Evolutionary conservation across 2,888 invertebrate species (phyloP).

Genomic region (Suillia variegata): DNA sequence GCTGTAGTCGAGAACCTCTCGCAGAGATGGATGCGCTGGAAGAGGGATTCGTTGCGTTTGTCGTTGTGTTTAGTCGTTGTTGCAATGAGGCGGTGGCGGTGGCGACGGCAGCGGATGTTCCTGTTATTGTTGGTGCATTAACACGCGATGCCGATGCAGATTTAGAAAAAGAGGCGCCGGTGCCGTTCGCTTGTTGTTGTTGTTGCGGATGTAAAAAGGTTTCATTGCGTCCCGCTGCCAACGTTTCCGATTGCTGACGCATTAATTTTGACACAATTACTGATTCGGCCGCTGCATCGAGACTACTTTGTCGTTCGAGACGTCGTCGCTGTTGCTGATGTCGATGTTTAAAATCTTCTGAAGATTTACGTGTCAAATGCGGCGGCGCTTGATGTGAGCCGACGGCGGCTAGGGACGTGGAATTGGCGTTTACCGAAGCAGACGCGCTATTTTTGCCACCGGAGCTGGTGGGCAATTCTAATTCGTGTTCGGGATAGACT

Average conservation of each 20-base stretch:
- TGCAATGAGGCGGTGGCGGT: no score
- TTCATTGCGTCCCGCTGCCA: slow-evolving; percentile 35
- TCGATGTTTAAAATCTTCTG: slow-evolving; percentile 49
- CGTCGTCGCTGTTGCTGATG: slow-evolving; percentile 43
- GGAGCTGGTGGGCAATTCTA: slow-evolving; percentile 25
- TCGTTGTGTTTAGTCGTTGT: slow-evolving; percentile 19
- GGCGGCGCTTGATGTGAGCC: slow-evolving; percentile 24
- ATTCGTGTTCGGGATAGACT: slow-evolving; percentile 51
- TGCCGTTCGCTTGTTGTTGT: slow-evolving; percentile 21
- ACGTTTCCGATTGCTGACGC: slow-evolving; percentile 51
- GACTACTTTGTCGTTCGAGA: slow-evolving; percentile 56
- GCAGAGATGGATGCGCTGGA: slow-evolving; percentile 7
- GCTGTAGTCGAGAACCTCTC: slow-evolving; percentile 47
- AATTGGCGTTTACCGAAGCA: slow-evolving; percentile 32
- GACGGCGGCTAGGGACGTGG: no score
- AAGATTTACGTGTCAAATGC: slow-evolving; percentile 49
- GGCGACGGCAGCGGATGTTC: no score
- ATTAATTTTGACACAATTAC: slow-evolving; percentile 43
- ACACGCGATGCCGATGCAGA: slow-evolving; percentile 35
- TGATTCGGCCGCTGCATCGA: slow-evolving; percentile 47
- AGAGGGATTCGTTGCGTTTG: slow-evolving; percentile 13
- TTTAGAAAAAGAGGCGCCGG: slow-evolving; percentile 25
- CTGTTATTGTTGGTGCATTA: slow-evolving; percentile 20
- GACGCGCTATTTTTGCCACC: slow-evolving; percentile 22
- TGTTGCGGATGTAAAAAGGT: slow-evolving; percentile 50